phyloP scores from a whole-genome alignment of 2,888 invertebrate species.

The Sylvicola cinctus region DNA sequence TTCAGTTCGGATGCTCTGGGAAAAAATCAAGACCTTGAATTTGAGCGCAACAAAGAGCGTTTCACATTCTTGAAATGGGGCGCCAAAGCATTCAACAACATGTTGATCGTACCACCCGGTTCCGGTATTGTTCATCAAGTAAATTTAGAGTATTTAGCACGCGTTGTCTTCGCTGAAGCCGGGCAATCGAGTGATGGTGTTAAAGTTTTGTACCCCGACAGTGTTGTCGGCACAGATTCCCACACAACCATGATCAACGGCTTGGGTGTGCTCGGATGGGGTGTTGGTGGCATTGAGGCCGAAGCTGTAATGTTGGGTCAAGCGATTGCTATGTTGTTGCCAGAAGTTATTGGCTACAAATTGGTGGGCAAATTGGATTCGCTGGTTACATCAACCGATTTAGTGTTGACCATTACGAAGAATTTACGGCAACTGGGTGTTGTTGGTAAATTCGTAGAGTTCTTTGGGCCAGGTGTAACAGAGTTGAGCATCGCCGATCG shows the following conservation, averaged over 20 bases:
- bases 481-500: conserved; percentile 88
- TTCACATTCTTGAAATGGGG: conserved; percentile 99
- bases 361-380: conserved; percentile 60
- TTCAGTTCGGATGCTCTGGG: conserved; percentile 65
- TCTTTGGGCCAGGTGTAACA: conserved; percentile 85
- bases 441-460: conserved; percentile 97
- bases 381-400: conserved; percentile 84
- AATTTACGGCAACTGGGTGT: conserved; percentile 84
- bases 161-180: conserved; percentile 64
- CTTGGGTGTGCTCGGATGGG: conserved; percentile 92
- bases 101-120: conserved; percentile 94
- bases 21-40: conserved; percentile 88
- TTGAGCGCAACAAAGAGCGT: conserved; percentile 84
- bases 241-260: conserved; percentile 99
- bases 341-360: conserved; percentile 89
- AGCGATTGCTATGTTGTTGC: conserved; percentile 89
- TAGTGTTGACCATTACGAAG: conserved; percentile 94
- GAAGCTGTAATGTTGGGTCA: conserved; percentile 98
- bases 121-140: conserved; percentile 98
- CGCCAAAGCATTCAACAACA: conserved; percentile 83
- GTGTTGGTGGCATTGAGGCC: conserved; percentile 90
- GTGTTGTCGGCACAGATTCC: conserved; percentile 92
- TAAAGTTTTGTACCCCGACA: conserved; percentile 60
- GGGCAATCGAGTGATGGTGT: conserved; percentile 13
- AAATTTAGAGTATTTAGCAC: conserved; percentile 82